phyloP scores from a whole-genome alignment of 2,888 invertebrate genomes.

The Philereme transversata region DNA sequence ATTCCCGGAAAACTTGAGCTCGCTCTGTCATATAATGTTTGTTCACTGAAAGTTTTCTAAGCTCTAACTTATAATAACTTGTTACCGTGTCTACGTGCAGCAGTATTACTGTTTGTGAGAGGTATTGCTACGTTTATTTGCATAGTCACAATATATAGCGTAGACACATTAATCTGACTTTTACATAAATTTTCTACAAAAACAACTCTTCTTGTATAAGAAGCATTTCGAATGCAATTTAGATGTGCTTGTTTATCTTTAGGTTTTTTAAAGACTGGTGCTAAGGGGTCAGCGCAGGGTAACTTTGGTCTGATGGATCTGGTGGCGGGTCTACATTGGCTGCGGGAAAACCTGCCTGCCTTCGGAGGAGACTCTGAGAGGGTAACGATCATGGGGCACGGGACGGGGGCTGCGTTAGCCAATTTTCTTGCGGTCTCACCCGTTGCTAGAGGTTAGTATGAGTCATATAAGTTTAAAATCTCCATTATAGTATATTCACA shows the following conservation, averaged over 20 bases:
- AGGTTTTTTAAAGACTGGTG: constrained; percentile 96
- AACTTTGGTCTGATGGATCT: constrained; percentile 96
- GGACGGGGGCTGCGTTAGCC: constrained; percentile 97
- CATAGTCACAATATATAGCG: constrained; percentile 6
- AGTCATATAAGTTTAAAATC: neutral
- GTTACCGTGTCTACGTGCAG: constrained; percentile 31
- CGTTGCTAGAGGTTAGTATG: constrained; percentile 92
- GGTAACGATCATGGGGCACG: constrained; percentile 97
- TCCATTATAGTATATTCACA: no score
- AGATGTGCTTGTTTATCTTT: constrained; percentile 31
- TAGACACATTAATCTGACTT: constrained; percentile 11
- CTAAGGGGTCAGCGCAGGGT: constrained; percentile 94
- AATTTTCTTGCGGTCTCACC: constrained; percentile 98
- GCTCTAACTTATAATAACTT: constrained; percentile 42
- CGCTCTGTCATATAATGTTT: constrained; percentile 41
- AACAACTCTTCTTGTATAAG: neutral
- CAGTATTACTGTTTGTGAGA: constrained; percentile 22
- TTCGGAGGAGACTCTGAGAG: constrained; percentile 97
- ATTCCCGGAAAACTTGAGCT: constrained; percentile 36
- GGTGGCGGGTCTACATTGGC: constrained; percentile 98
- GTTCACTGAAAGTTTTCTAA: constrained; percentile 37
- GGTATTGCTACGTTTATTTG: constrained; percentile 9
- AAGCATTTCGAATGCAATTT: constrained; percentile 3
- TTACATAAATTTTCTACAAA: neutral
- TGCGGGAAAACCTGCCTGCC: constrained; percentile 96